phyloP scores from a whole-genome alignment of 2,113 vertebrate genomes.

The Oophaga pumilio region DNA sequence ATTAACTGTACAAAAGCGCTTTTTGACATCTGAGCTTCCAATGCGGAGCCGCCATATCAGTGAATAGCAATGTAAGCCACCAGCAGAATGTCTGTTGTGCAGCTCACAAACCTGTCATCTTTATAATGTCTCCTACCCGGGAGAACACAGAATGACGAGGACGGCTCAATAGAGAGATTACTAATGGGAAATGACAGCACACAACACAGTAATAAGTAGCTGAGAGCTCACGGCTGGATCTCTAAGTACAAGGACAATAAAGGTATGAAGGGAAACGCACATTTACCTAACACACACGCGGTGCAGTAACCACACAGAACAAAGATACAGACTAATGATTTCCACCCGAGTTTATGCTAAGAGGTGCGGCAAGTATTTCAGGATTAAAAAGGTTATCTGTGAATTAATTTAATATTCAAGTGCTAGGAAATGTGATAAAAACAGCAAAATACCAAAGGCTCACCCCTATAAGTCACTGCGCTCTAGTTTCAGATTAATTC shows the following conservation, averaged over 20 bases:
- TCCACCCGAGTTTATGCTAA: neutral
- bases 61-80: neutral
- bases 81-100: neutral
- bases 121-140: constrained; percentile 16
- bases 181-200: neutral
- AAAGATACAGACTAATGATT: neutral
- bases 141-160: neutral
- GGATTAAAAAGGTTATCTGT: neutral
- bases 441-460: no score
- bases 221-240: neutral
- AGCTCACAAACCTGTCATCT: constrained; percentile 11
- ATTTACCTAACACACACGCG: neutral
- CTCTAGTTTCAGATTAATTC: no score
- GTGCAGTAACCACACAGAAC: neutral
- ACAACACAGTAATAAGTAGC: neutral
- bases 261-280: neutral
- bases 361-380: neutral
- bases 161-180: constrained; percentile 26
- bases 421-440: no score
- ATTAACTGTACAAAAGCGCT: neutral
- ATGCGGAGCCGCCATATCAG: neutral
- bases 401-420: no score
- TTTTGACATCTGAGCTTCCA: neutral
- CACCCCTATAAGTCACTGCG: no score
- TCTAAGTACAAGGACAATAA: neutral